Evolutionary conservation across 2,797 vertebrate species (phyloP), one percentile per base, ranked within the genome.

Genomic region (Gastrophryne carolinensis): DNA sequence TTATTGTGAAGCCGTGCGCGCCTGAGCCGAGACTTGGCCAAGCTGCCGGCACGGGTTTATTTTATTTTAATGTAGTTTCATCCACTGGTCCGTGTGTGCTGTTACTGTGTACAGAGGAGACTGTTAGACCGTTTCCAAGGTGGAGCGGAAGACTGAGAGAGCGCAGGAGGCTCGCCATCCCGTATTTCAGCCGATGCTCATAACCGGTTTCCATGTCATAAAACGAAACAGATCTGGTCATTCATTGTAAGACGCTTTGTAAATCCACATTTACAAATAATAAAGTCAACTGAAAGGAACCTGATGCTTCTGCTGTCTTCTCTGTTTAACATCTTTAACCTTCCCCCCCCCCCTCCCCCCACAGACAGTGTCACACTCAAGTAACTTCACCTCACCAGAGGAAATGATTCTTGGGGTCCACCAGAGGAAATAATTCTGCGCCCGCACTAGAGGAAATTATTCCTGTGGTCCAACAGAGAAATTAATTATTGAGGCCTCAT

Each of bases 251-350:
- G 88, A 82, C 83, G 88, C 90, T 91, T 90, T 91, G 90, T 92
- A 90, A 91, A 84, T 89, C 85, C 89, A 91, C 89, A 92, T 91
- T 91, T 89, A 90, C 90, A 91, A 89, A 89, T 91, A 92, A 92
- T 91, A 91, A 92, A 92, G 87, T 85, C 81, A 86, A 86, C 87
- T 68, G 47, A 75, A 58, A 68, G 52, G 52, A 75, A n/a, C 23
- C 9, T 23, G 21, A 6, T 26, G 19, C 8, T 54, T 27, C 26
- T 11, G n/a, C 27, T 41, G 23, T 63, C 37, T 35, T 60, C 11
- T 58, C 3, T 62, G 37, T 17, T 15, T n/a, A n/a, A n/a, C n/a
- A n/a, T n/a, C n/a, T n/a, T n/a, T n/a, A n/a, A n/a, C n/a, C n/a
- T n/a, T n/a, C n/a, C n/a, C n/a, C n/a, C n/a, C n/a, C n/a, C n/a